These are phyloP conservation scores for Onychomys leucogaster DNA, from an alignment of 2,797 vertebrate species.

Conservation along the genomic window DNA sequence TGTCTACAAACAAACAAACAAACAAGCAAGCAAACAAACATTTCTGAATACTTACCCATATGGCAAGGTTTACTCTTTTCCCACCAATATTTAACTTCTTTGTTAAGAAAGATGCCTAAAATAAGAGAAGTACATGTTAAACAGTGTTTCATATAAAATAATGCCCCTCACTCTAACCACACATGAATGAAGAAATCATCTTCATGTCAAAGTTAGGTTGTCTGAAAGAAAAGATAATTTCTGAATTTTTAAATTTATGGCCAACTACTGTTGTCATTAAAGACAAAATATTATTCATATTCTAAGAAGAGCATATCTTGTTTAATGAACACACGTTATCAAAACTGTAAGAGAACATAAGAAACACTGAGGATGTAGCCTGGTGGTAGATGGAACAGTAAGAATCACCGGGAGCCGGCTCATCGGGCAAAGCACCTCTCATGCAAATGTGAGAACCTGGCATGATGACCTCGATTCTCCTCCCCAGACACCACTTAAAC, in stretches of 20 bases:
- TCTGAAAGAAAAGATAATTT: slow-evolving; percentile 55
- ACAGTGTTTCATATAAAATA: slow-evolving; percentile 58
- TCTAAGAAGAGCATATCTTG: background rate
- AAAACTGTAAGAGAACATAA: slow-evolving; percentile 6
- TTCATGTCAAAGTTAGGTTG: slow-evolving; percentile 45
- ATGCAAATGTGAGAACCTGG: background rate
- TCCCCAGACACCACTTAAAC: background rate
- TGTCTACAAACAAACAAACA: background rate
- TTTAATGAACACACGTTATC: slow-evolving; percentile 23
- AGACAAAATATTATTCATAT: slow-evolving; percentile 44
- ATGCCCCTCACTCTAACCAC: slow-evolving; percentile 11
- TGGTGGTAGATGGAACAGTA: background rate
- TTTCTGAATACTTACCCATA: slow-evolving; percentile 93
- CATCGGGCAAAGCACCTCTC: background rate
- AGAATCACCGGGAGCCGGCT: background rate
- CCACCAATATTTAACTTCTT: slow-evolving; percentile 99
- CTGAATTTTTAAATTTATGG: slow-evolving; percentile 38
- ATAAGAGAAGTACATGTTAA: slow-evolving; percentile 77
- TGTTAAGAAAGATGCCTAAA: slow-evolving; percentile 98
- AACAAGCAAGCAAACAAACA: background rate
- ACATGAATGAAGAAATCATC: slow-evolving; percentile 25
- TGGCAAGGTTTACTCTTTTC: slow-evolving; percentile 98
- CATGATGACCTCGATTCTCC: background rate
- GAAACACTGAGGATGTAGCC: background rate
- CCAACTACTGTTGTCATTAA: slow-evolving; percentile 35